Evolutionary conservation across 2,113 vertebrate genomes (phyloP).

Genomic region (Phrynosoma blainvillii): DNA sequence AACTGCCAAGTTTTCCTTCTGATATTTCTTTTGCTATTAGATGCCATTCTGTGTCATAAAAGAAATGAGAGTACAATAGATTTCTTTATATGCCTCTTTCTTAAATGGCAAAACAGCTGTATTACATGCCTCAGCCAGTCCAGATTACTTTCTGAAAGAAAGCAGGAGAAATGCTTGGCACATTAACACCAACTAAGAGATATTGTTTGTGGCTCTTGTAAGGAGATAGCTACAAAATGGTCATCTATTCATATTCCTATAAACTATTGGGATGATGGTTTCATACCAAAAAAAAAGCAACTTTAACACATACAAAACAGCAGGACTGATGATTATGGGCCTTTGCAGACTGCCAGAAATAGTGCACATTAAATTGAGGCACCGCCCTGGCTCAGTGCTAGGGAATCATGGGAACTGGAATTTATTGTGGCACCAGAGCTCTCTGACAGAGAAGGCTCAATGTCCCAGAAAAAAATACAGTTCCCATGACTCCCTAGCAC

Average conservation of each 20-base stretch:
- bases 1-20: slow-evolving; percentile 36
- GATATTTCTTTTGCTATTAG: not conserved
- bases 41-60: slow-evolving; percentile 18
- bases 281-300: not conserved
- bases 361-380: no score
- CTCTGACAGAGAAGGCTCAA: no score
- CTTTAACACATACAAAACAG: not conserved
- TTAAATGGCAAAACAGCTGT: slow-evolving; percentile 68
- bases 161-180: slow-evolving; percentile 35
- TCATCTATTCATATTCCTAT: not conserved
- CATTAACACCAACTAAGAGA: slow-evolving; percentile 45
- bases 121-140: not conserved
- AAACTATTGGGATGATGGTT: not conserved
- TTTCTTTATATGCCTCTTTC: slow-evolving; percentile 53
- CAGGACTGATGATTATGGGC: not conserved
- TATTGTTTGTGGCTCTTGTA: slow-evolving; percentile 47
- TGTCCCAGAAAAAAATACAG: no score
- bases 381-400: no score
- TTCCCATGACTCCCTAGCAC: no score
- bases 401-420: no score
- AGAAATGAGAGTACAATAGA: slow-evolving; percentile 27
- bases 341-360: no score
- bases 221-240: slow-evolving; percentile 58
- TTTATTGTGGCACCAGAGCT: no score
- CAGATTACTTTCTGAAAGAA: slow-evolving; percentile 44